These are phyloP conservation scores for Lasioglossum calceatum DNA, from an alignment of 2,888 invertebrate genomes.

Conservation along the genomic window DNA sequence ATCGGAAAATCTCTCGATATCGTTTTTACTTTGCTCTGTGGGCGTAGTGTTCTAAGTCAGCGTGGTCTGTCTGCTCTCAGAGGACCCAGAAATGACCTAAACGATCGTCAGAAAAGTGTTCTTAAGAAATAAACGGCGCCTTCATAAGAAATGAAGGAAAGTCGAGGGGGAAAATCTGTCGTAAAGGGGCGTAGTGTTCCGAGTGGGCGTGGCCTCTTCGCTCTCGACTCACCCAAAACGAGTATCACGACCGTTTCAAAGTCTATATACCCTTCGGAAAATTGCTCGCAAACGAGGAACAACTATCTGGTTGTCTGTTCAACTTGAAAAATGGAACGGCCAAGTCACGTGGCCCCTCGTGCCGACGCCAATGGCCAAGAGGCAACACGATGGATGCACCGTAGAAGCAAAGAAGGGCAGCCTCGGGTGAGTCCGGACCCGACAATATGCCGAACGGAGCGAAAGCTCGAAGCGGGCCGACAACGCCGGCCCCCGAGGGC, in stretches of 20 bases:
- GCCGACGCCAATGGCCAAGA: constrained; percentile 46
- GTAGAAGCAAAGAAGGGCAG: constrained; percentile 42
- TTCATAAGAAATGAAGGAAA: not conserved
- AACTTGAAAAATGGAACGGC: not conserved
- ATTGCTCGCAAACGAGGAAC: not conserved
- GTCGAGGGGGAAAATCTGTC: not conserved
- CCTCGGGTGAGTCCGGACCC: constrained; percentile 34
- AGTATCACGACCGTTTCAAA: not conserved
- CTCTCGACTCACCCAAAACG: not conserved
- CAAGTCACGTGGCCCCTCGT: not conserved
- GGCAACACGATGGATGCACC: constrained; percentile 27
- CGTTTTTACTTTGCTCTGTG: too few relatives aligned
- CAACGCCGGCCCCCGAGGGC: constrained; percentile 70
- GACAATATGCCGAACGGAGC: constrained; percentile 51
- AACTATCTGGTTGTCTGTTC: not conserved
- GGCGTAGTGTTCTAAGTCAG: too few relatives aligned
- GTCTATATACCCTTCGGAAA: not conserved
- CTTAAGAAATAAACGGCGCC: not conserved
- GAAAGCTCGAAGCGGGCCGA: constrained; percentile 54
- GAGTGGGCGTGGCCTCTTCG: not conserved
- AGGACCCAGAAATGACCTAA: too few relatives aligned
- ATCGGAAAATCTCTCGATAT: too few relatives aligned
- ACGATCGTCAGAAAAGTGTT: too few relatives aligned
- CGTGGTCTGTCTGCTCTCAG: too few relatives aligned
- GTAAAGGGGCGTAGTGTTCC: not conserved